These are phyloP conservation scores for Xiphophorus hellerii DNA, from an alignment of 2,113 vertebrate species.

Conservation along the genomic window DNA sequence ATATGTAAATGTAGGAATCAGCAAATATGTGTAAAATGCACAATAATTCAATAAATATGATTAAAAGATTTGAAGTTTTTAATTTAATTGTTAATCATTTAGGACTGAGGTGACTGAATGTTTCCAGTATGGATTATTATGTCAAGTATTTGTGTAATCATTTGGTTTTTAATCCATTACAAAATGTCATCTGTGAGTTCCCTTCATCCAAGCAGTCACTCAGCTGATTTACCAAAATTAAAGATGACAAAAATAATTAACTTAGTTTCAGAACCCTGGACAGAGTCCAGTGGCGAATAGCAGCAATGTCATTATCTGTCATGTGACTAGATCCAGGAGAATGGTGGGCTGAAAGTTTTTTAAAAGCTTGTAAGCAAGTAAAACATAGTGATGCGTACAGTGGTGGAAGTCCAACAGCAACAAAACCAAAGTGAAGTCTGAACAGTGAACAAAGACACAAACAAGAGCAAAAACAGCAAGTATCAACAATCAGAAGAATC, in stretches of 20 bases:
- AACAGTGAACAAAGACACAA: too few relatives aligned
- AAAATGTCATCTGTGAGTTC: neutral
- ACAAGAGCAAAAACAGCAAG: neutral
- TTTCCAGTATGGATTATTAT: neutral
- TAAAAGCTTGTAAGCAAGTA: too few relatives aligned
- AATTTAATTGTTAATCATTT: neutral
- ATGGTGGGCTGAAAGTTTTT: neutral
- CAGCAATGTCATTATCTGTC: neutral
- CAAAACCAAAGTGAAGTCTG: too few relatives aligned
- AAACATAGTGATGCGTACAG: neutral
- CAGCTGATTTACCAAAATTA: neutral
- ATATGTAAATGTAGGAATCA: neutral
- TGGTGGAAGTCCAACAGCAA: neutral
- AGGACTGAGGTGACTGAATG: neutral
- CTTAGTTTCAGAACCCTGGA: slow-evolving; percentile 70
- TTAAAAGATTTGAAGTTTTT: neutral
- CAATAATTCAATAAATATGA: neutral
- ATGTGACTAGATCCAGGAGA: neutral
- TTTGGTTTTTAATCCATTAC: neutral
- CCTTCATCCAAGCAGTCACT: neutral
- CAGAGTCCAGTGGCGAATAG: slow-evolving; percentile 33
- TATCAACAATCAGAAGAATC: neutral
- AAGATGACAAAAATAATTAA: neutral
- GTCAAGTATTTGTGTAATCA: neutral
- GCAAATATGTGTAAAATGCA: neutral